Evolutionary conservation across 2,888 invertebrate genomes (phyloP), one percentile per base, ranked within the genome.

Genomic region (Cheilosia variabilis): DNA sequence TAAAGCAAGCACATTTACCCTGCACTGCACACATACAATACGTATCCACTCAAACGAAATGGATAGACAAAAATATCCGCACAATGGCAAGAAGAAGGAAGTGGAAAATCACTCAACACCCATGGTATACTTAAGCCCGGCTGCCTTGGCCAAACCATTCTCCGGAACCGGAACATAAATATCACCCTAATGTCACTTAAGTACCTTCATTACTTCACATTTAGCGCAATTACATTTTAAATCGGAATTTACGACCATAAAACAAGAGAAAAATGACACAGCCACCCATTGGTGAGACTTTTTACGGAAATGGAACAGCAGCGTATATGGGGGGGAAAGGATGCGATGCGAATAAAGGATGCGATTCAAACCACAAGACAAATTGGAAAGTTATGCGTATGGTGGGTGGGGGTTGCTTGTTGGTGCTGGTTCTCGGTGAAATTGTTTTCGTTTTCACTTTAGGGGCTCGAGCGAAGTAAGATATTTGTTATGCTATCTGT

Each of bases 131-230:
- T 53, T 53, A 43, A 3, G 27, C 27, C 6, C 1, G 9, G 24
- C 45, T 9, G 13, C 57, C 65, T 50, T 63, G 72, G 55, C 41
- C 45, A 58, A 63, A 52, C 75, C 62, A 55, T 43, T 58, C 43
- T 37, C 68, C 43, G 57, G 45, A 72, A 86, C 65, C 60, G 86
- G 76, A 80, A 80, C 86, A 86, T 86, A 86, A 86, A 86, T 86
- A 80, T 76, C 57, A 52, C 80, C 77, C 86, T 86, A 86, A 86
- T 86, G 86, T 86, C 81, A 86, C 86, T 86, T 86, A 86, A 86
- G 86, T 81, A 86, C 86, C 86, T 86, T 86, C 86, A 86, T 86
- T 86, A 86, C 72, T 86, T 86, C 86, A 86, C 86, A 86, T 86
- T 86, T 86, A 81, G 80, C 80, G 68, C 86, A 86, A 86, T 86